Evolutionary conservation across 2,797 vertebrate genomes (phyloP), one percentile per base, ranked within the genome.

Genomic region (Coranthus polyacanthus): DNA sequence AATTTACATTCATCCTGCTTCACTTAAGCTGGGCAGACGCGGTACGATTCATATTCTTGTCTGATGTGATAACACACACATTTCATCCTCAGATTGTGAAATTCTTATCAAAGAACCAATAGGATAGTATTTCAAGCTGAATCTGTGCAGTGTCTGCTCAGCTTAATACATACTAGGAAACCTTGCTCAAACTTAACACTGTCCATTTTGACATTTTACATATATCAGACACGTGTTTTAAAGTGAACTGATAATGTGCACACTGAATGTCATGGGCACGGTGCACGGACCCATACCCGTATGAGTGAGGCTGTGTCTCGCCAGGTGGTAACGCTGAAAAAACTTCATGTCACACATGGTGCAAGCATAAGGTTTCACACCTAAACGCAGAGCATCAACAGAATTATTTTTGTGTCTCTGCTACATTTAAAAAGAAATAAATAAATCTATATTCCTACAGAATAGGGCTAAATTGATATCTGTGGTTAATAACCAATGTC

Each of bases 291-390:
- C 81, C 92, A 90, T 93, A 93, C 92, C 92, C 65, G 90, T 93
- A 88, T 93, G 93, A 91, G 90, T 94, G 92, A 94, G 92, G 92
- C 92, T 94, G 92, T 94, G 93, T 93, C 93, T 93, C 21, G 93
- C 90, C 89, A 94, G 92, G 86, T 94, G 93, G 91, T 94, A 93
- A 90, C 92, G 93, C 83, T 93, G 92, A 90, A 93, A 93, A 93
- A 94, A 94, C 89, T 92, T 93, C 93, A 92, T 94, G 88, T 93
- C 93, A 86, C 93, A 94, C 93, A 94, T 94, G 88, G 91, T 92
- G 83, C 93, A 94, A 92, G 91, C 92, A 61, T 88, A 94, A 84
- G 93, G 93, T 89, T 94, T 94, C 93, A 94, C 94, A 89, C 94
- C 94, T 94, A 88, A 87, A 92, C 69, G 89, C 90, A 94, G 86